phyloP scores from a whole-genome alignment of 2,797 vertebrate species.

The Pelochelys cantorii region DNA sequence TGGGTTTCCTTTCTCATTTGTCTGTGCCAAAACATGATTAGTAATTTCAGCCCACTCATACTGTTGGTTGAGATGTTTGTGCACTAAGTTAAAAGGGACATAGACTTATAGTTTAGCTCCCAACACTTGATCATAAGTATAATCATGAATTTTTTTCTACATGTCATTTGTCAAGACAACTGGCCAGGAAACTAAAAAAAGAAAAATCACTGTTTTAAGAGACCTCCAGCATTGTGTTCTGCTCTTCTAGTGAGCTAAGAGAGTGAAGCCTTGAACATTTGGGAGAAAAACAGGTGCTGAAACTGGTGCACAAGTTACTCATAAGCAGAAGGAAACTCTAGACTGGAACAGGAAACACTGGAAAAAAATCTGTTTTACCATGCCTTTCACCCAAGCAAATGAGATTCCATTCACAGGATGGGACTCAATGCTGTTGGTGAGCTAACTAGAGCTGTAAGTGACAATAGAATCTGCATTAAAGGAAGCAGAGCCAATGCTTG shows the following conservation, averaged over 20 bases:
- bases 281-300: slow-evolving; percentile 29
- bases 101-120: slow-evolving; percentile 46
- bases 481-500: neutral
- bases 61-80: slow-evolving; percentile 63
- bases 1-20: slow-evolving; percentile 70
- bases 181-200: slow-evolving; percentile 51
- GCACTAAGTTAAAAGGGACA: slow-evolving; percentile 61
- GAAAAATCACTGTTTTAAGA: slow-evolving; percentile 4
- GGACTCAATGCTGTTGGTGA: slow-evolving; percentile 15
- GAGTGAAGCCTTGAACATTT: neutral
- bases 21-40: slow-evolving; percentile 73
- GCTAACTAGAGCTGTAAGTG: neutral
- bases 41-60: slow-evolving; percentile 74
- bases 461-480: slow-evolving; percentile 6
- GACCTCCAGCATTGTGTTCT: slow-evolving; percentile 43
- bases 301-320: neutral
- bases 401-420: neutral
- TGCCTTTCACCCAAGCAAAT: neutral
- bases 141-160: slow-evolving; percentile 30
- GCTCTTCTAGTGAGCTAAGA: slow-evolving; percentile 20
- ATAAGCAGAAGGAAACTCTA: slow-evolving; percentile 45
- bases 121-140: slow-evolving; percentile 51
- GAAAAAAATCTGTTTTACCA: neutral
- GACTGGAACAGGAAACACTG: neutral
- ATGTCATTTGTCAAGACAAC: slow-evolving; percentile 17